Conservation (phyloP, 2,113 vertebrate species). For the Bambusicola thoracicus region DNA sequence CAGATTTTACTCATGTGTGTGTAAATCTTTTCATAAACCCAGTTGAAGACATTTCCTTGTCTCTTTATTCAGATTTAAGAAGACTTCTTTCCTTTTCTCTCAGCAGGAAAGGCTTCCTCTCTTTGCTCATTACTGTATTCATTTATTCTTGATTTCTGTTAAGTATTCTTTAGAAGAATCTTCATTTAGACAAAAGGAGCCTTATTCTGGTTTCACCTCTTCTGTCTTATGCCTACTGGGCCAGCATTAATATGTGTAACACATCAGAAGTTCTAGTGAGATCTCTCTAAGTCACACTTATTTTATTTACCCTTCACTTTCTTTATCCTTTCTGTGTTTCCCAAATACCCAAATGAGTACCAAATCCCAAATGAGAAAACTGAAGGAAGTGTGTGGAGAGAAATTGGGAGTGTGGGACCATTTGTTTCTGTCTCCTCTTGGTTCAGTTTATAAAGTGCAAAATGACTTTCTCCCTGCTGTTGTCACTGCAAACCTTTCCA, state of each 20-base stretch:
- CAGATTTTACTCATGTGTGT: background rate
- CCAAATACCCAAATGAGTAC: background rate
- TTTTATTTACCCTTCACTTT: conserved; percentile 5
- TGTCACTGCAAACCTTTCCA: background rate
- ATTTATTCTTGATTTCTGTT: conserved; percentile 26
- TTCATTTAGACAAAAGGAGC: conserved; percentile 20
- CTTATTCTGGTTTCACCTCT: conserved; percentile 25
- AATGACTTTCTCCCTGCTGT: background rate
- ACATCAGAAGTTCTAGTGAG: background rate
- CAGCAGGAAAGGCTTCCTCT: conserved; percentile 44
- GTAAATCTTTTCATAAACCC: background rate
- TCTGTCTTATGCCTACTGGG: background rate
- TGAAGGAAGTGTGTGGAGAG: background rate
- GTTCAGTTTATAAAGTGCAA: background rate
- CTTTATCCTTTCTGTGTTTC: background rate
- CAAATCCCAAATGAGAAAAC: too few species aligned
- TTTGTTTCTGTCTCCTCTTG: background rate
- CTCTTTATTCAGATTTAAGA: conserved; percentile 17
- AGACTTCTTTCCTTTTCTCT: conserved; percentile 20
- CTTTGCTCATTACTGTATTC: conserved; percentile 29
- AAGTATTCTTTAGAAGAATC: conserved; percentile 19
- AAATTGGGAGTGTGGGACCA: background rate
- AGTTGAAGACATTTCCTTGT: conserved; percentile 9
- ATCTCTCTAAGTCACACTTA: background rate
- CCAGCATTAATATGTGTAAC: background rate